These are phyloP conservation scores for Xiphophorus maculatus DNA, from an alignment of 2,113 vertebrate species.

Conservation along the genomic window DNA sequence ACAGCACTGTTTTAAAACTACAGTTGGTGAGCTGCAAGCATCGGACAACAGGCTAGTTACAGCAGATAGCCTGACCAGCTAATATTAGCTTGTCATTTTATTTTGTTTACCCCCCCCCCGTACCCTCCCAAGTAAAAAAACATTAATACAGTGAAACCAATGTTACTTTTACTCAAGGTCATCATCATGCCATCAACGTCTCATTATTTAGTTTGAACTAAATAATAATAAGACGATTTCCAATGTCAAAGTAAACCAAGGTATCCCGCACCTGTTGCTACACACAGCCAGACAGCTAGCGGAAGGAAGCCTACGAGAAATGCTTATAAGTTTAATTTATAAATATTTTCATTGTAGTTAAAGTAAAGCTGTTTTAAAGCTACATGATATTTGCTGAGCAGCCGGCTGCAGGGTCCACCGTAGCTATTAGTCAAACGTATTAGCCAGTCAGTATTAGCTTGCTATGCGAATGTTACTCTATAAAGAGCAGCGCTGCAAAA, in stretches of 20 bases:
- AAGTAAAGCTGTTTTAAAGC: too few species aligned
- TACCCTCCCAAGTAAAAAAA: fast-evolving
- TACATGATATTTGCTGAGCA: too few species aligned
- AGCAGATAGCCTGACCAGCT: background rate
- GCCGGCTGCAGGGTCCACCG: too few species aligned
- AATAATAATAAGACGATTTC: background rate
- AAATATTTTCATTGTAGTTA: background rate
- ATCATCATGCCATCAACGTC: background rate
- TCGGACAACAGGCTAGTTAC: background rate
- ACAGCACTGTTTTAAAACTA: background rate
- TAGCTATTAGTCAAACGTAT: background rate
- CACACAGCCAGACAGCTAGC: background rate
- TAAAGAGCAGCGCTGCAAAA: background rate
- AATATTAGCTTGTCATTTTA: background rate
- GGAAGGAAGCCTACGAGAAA: background rate
- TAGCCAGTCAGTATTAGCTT: background rate
- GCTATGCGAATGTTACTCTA: background rate
- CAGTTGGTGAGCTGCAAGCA: too few species aligned
- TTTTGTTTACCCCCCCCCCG: background rate
- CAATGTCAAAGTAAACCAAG: background rate
- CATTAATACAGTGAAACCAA: background rate
- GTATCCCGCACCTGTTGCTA: background rate
- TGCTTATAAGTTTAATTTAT: background rate
- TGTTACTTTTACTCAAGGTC: background rate
- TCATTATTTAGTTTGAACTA: background rate